Evolutionary conservation across 1,140 invertebrate species (phyloP).

Genomic region (Coptotermes formosanus): DNA sequence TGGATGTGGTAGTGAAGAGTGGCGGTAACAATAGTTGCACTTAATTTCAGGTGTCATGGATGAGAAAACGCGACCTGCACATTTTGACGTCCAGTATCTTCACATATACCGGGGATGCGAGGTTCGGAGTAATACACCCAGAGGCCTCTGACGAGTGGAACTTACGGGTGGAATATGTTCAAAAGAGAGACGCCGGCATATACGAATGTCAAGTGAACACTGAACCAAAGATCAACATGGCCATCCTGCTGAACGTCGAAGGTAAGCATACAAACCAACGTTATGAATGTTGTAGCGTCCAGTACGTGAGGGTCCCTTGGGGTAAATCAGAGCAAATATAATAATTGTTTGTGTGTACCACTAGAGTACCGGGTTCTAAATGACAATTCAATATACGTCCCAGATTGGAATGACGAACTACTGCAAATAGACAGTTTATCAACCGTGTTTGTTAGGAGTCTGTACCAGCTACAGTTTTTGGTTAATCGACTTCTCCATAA

Average conservation of each 20-base stretch:
- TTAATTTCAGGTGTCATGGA: conserved; percentile 79
- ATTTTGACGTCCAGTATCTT: conserved; percentile 83
- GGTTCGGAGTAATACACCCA: conserved; percentile 81
- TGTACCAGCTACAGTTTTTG: too few species aligned
- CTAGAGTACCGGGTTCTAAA: too few species aligned
- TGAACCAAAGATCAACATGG: conserved; percentile 82
- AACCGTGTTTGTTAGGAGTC: too few species aligned
- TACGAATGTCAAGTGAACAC: conserved; percentile 80
- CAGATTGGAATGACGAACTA: too few species aligned
- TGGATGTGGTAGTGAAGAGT: too few species aligned
- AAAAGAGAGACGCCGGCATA: conserved; percentile 78
- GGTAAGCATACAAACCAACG: conserved; percentile 54
- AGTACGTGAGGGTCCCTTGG: not conserved
- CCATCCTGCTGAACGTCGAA: conserved; percentile 73
- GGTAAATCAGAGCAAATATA: not conserved
- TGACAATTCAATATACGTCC: too few species aligned
- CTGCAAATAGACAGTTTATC: too few species aligned
- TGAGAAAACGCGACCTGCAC: conserved; percentile 84
- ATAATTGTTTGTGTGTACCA: too few species aligned
- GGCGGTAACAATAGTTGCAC: not conserved
- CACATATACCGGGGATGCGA: conserved; percentile 82
- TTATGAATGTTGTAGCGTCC: too few species aligned
- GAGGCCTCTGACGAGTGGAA: conserved; percentile 89
- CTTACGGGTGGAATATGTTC: conserved; percentile 83
- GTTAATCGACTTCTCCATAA: too few species aligned